phyloP scores from a whole-genome alignment of 2,113 vertebrate genomes.

The Malurus cyaneus region DNA sequence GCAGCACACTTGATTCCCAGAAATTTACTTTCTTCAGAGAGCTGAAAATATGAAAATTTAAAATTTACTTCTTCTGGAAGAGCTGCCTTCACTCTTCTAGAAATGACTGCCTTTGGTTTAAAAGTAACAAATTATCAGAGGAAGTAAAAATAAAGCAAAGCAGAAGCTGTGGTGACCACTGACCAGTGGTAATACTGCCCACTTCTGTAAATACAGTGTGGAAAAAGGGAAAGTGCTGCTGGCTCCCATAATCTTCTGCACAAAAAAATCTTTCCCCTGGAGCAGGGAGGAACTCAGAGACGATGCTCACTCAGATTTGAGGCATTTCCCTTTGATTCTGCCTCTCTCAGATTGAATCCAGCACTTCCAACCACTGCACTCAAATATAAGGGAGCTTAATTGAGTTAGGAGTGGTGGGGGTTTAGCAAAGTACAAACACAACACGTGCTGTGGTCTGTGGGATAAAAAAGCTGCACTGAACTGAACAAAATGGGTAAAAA shows the following conservation, averaged over 20 bases:
- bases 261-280: background rate
- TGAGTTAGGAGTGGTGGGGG: background rate
- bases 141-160: background rate
- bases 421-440: background rate
- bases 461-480: background rate
- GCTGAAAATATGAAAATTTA: too few species aligned
- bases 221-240: background rate
- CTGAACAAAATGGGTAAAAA: background rate
- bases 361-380: background rate
- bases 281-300: background rate
- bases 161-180: fast-evolving
- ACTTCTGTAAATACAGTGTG: background rate
- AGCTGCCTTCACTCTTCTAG: background rate
- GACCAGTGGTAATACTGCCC: background rate
- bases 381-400: background rate
- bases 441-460: fast-evolving
- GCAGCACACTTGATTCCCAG: background rate
- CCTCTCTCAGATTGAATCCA: background rate
- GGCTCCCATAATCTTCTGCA: background rate
- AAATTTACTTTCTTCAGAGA: background rate
- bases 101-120: background rate
- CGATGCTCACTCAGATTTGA: background rate
- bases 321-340: background rate
- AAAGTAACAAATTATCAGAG: background rate
- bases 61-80: too few species aligned